Base-by-base conservation (phyloP, 2,797 vertebrate genomes). In the Siniperca scherzeri region DNA sequence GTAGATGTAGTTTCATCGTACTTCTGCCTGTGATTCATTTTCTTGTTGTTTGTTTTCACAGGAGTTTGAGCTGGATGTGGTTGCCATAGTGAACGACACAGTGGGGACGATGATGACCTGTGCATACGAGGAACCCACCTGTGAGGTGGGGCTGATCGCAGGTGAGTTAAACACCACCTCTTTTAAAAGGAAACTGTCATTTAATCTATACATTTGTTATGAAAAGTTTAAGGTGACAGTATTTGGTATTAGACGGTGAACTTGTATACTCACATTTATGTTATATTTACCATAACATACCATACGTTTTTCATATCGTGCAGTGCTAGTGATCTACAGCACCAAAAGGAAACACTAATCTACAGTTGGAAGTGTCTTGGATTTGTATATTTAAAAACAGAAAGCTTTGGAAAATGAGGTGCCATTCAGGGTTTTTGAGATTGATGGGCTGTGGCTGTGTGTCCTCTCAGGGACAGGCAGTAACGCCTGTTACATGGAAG, bases 31-130 rank as follows among this genome's bases (percentile, higher is more conserved):
- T 4, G 14, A 70, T 27, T 38, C 5, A 61, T 16, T 27, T 2
- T 61, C 2, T 10, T 50, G 7, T 2, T 27, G 48, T 69, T 70
- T 84, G 22, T 60, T 30, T 55, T 10, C 52, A 1, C 86, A 99
- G 99, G 99, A 99, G 90, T 99, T 99, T 93, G 99, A 99, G 85
- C 91, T 99, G 93, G 99, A 99, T 21, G 97, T 99, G 77, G 99
- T 99, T 44, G 98, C 99, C 8, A 95, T 99, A 80, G 99, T 99
- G 90, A 99, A 99, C 1, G 98, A 99, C 93, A 99, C 98, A 0
- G 99, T 99, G 83, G 99, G 99, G 65, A 99, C 99, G 4, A 99
- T 99, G 99, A 99, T 99, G 99, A 99, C 98, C 22, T 99, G 99
- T 81, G 98, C 98, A 1, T 99, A 99, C 21, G 98, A 99, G 92